phyloP scores from a whole-genome alignment of 1,140 invertebrate species.

The Oedothorax gibbosus region DNA sequence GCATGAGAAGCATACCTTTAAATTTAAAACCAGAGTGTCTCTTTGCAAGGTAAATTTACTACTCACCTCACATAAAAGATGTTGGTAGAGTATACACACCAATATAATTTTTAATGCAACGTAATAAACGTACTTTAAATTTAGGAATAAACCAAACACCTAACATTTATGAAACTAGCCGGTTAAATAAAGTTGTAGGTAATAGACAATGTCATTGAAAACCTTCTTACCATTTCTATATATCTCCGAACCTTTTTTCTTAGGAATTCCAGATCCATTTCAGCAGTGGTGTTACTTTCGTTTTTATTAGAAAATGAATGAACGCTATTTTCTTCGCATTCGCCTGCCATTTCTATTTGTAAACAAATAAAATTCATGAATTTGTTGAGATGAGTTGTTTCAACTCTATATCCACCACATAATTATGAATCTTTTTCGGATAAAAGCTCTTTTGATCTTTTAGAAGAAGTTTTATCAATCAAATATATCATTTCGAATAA shows the following conservation, averaged over 20 bases:
- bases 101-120: not conserved
- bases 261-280: conserved; percentile 45
- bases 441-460: no score
- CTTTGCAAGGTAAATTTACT: not conserved
- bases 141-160: not conserved
- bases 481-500: no score
- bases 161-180: not conserved
- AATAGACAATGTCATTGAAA: not conserved
- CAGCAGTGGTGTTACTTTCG: conserved; percentile 24
- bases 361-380: no score
- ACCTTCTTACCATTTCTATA: conserved; percentile 73
- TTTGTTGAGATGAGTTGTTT: no score
- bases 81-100: not conserved
- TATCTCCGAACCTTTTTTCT: conserved; percentile 74
- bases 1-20: no score
- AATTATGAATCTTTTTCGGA: no score
- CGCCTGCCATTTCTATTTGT: conserved; percentile 42
- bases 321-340: conserved; percentile 51
- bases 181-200: not conserved
- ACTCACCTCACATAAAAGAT: not conserved
- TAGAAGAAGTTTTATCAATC: no score
- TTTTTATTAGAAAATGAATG: conserved; percentile 55
- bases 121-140: not conserved
- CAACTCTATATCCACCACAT: no score
- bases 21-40: not conserved